These are phyloP conservation scores for Zootoca vivipara DNA, from an alignment of 2,113 vertebrate genomes.

Conservation along the genomic window DNA sequence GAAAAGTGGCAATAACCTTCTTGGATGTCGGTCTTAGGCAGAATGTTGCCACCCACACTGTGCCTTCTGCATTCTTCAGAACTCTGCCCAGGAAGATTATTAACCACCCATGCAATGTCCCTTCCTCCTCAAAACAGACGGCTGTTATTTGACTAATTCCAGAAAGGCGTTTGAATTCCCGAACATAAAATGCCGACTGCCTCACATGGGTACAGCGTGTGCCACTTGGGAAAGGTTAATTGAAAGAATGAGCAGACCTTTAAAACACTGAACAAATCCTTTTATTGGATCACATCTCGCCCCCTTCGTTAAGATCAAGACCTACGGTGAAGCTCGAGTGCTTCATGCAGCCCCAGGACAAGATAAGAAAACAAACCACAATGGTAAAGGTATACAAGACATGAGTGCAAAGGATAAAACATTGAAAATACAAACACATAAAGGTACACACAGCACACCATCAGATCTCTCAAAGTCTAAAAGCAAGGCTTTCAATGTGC, in stretches of 20 bases:
- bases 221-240: background rate
- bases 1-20: background rate
- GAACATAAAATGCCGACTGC: background rate
- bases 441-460: background rate
- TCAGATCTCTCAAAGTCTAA: no score
- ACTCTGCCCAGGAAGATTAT: background rate
- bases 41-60: background rate
- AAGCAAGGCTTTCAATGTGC: no score
- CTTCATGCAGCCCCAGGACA: background rate
- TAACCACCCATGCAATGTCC: slow-evolving; percentile 8
- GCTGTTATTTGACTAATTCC: background rate
- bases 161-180: background rate
- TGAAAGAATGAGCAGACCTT: background rate
- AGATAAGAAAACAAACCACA: background rate
- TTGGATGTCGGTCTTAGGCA: background rate
- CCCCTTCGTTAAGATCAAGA: background rate
- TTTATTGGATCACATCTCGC: background rate
- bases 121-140: background rate
- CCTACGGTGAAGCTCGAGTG: background rate
- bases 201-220: background rate
- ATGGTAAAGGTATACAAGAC: no score
- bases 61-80: background rate
- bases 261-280: background rate
- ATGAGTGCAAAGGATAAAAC: background rate
- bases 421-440: background rate